Conservation (phyloP, 2,113 vertebrate genomes). For the Antennarius striatus region DNA sequence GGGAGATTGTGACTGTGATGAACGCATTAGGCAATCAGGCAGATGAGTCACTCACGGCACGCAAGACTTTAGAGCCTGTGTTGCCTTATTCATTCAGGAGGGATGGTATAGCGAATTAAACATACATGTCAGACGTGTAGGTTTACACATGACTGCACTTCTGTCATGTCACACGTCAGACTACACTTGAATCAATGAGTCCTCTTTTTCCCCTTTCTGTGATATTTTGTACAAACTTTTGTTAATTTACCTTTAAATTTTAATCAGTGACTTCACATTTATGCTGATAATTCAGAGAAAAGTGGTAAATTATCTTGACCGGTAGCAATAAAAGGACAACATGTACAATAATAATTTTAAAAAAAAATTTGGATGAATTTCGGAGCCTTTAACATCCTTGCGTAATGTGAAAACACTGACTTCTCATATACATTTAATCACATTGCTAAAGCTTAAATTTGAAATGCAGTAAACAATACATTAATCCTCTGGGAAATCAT, state of each 20-base stretch:
- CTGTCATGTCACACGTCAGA: conserved; percentile 18
- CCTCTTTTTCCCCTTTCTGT: background rate
- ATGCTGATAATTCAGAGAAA: too few species aligned
- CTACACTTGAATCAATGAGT: too few species aligned
- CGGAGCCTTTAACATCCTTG: background rate
- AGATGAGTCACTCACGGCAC: conserved; percentile 37
- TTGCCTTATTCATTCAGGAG: conserved; percentile 33
- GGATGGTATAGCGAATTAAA: conserved; percentile 41
- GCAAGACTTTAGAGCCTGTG: conserved; percentile 18
- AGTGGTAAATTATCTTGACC: too few species aligned
- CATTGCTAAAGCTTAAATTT: conserved; percentile 3
- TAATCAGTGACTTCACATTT: too few species aligned
- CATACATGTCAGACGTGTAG: conserved; percentile 12
- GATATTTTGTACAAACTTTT: background rate
- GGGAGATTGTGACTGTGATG: too few species aligned
- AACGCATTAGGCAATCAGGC: background rate
- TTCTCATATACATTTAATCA: conserved; percentile 3
- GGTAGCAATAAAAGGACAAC: background rate
- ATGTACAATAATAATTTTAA: background rate
- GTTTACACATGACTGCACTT: background rate
- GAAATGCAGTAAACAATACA: background rate
- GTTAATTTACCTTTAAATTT: too few species aligned
- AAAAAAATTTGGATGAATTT: too few species aligned
- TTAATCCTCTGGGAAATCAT: background rate
- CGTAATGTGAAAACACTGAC: background rate